Evolutionary conservation across 2,113 vertebrate species (phyloP).

Genomic region (Cyprinodon tularosa): DNA sequence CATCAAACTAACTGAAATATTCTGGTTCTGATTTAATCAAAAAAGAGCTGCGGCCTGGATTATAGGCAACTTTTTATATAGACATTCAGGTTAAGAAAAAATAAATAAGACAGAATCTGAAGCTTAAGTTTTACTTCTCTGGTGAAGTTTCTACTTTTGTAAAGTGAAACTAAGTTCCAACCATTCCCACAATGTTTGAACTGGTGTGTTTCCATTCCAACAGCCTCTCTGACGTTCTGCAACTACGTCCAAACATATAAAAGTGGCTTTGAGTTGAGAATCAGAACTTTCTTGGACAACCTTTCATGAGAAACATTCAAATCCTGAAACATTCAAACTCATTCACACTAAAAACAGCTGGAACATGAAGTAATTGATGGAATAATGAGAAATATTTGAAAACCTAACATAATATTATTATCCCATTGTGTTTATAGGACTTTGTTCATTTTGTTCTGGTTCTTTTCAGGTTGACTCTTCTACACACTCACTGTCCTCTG

Average conservation of each 20-base stretch:
- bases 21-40: too few relatives aligned
- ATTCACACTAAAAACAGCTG: background rate
- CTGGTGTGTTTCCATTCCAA: background rate
- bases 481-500: too few relatives aligned
- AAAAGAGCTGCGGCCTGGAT: too few relatives aligned
- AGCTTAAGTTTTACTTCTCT: background rate
- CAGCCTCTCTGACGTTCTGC: background rate
- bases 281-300: background rate
- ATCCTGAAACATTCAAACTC: background rate
- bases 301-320: background rate
- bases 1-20: too few relatives aligned
- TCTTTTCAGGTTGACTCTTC: too few relatives aligned
- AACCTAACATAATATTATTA: too few relatives aligned
- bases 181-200: background rate
- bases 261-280: background rate
- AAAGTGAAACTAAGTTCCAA: background rate
- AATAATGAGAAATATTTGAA: background rate
- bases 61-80: too few relatives aligned
- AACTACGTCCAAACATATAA: background rate
- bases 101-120: background rate
- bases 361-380: background rate
- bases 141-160: background rate
- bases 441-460: too few relatives aligned
- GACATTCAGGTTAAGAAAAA: too few relatives aligned
- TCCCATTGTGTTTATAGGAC: too few relatives aligned